phyloP scores from a whole-genome alignment of 2,797 vertebrate species.

The Dromococcyx pavoninus region DNA sequence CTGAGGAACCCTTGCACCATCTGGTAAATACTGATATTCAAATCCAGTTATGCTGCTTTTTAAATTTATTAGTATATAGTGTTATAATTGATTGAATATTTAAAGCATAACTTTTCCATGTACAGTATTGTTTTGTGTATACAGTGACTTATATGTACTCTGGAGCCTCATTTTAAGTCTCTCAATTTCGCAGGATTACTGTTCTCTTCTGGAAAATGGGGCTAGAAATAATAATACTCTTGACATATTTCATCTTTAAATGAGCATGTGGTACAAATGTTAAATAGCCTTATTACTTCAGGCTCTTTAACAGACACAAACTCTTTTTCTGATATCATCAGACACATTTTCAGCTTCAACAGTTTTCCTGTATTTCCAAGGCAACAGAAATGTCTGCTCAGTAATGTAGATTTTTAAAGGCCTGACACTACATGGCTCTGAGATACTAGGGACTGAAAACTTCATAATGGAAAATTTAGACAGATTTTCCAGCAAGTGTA shows the following conservation, averaged over 20 bases:
- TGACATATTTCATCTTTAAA: background rate
- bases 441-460: background rate
- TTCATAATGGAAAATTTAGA: background rate
- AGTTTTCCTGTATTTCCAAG: conserved; percentile 45
- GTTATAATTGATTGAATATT: background rate
- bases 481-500: background rate
- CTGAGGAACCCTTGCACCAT: background rate
- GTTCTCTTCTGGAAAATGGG: background rate
- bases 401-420: background rate
- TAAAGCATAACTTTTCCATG: background rate
- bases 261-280: background rate
- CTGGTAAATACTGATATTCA: background rate
- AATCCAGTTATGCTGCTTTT: background rate
- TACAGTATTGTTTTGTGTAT: background rate
- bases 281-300: conserved; percentile 31
- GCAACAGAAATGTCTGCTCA: conserved; percentile 21
- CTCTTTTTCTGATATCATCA: background rate
- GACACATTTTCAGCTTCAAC: conserved; percentile 34
- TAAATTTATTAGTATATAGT: background rate
- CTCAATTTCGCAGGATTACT: background rate
- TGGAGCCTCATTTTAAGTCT: background rate
- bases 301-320: background rate
- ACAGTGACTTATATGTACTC: background rate
- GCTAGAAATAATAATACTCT: background rate
- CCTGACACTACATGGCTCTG: background rate